Conservation (phyloP, 64 coral and sea anemone genomes). For the Hydrozoanthus tunicans region DNA sequence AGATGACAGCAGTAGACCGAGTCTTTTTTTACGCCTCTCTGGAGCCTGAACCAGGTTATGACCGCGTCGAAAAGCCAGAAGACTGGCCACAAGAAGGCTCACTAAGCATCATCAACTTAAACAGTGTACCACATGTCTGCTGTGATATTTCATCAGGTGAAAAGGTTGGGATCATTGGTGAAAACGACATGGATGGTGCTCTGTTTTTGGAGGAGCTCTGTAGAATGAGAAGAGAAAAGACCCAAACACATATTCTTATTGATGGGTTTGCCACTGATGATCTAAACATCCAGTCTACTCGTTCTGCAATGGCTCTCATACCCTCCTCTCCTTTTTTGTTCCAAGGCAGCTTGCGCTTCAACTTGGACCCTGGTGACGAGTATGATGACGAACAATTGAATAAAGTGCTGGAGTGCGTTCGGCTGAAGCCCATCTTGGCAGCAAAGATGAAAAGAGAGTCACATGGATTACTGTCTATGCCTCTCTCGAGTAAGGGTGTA, state of each 20-base stretch:
- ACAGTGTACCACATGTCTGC: background rate
- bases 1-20: background rate
- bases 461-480: background rate
- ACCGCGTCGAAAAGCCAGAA: background rate
- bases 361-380: slow-evolving; percentile 21
- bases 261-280: slow-evolving; percentile 2
- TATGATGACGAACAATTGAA: slow-evolving; percentile 2
- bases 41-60: slow-evolving; percentile 12
- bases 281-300: slow-evolving; percentile 1
- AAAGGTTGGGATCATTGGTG: slow-evolving; percentile 10
- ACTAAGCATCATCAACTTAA: background rate
- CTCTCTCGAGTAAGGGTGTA: background rate
- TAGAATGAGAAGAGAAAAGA: background rate
- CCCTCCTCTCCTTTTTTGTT: slow-evolving; percentile 17
- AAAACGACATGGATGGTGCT: background rate
- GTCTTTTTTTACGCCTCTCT: slow-evolving; percentile 2
- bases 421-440: background rate
- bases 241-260: background rate
- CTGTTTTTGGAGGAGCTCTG: background rate
- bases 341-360: slow-evolving; percentile 1
- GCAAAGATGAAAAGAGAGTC: background rate
- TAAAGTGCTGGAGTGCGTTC: background rate
- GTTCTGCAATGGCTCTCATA: slow-evolving; percentile 4
- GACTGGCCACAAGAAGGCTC: slow-evolving; percentile 11
- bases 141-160: background rate